phyloP scores from a whole-genome alignment of 2,113 vertebrate genomes.

The Salvelinus fontinalis region DNA sequence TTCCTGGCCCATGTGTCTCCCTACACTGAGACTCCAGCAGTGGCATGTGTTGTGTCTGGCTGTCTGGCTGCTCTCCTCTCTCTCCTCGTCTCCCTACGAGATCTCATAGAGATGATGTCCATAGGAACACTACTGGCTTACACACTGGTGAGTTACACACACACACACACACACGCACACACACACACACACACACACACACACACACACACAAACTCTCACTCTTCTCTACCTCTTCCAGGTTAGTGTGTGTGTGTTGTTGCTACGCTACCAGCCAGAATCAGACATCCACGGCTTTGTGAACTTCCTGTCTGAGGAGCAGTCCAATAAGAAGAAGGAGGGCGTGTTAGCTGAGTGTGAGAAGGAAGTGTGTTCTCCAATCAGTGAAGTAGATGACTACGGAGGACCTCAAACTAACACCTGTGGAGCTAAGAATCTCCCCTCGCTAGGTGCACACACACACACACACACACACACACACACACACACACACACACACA shows the following conservation, averaged over 20 bases:
- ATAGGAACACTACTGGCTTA: conserved; percentile 95
- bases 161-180: neutral
- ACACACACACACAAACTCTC: neutral
- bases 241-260: conserved; percentile 85
- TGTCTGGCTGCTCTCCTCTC: conserved; percentile 90
- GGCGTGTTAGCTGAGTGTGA: conserved; percentile 88
- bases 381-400: conserved; percentile 87
- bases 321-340: conserved; percentile 89
- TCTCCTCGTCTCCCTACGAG: conserved; percentile 90
- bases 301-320: conserved; percentile 90
- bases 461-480: too few relatives aligned
- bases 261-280: conserved; percentile 92
- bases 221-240: conserved; percentile 19
- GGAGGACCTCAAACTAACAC: conserved; percentile 84
- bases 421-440: conserved; percentile 96
- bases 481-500: too few relatives aligned
- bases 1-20: conserved; percentile 90
- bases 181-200: neutral
- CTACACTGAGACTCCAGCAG: conserved; percentile 92
- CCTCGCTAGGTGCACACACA: conserved; percentile 68
- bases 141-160: conserved; percentile 83
- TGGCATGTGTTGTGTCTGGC: conserved; percentile 94
- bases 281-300: conserved; percentile 93
- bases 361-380: conserved; percentile 87
- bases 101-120: conserved; percentile 99